Conservation (phyloP, 2,113 vertebrate species). For the Odobenus rosmarus region DNA sequence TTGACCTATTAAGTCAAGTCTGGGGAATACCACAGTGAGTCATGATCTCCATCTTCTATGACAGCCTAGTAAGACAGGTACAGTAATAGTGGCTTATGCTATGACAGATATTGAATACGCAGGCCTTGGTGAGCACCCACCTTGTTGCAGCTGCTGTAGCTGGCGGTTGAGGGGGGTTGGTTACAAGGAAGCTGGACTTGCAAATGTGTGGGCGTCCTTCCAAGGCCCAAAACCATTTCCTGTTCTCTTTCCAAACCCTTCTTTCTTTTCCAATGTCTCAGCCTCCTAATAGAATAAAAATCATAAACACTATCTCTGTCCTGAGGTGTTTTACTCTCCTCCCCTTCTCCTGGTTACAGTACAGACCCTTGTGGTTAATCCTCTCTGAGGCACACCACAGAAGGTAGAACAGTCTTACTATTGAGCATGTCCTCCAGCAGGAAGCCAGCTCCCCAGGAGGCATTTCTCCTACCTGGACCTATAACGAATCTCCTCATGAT, state of each 20-base stretch:
- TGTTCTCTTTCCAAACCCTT: background rate
- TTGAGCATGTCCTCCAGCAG: background rate
- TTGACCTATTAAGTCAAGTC: too few relatives aligned
- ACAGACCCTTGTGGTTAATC: too few relatives aligned
- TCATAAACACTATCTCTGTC: background rate
- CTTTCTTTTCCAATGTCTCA: background rate
- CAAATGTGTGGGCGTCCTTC: background rate
- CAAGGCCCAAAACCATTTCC: background rate
- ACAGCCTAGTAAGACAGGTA: background rate
- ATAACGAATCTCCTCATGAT: fast-evolving
- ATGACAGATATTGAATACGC: background rate
- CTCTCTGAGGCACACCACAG: background rate
- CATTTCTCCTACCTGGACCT: too few relatives aligned
- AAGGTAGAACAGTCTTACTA: background rate
- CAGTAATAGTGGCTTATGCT: background rate
- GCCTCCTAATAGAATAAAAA: background rate
- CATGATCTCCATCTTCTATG: too few relatives aligned
- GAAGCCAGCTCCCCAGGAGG: background rate
- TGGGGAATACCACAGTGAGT: background rate
- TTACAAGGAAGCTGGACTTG: background rate
- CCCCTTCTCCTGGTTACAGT: background rate
- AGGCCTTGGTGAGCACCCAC: background rate
- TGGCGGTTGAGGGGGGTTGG: background rate
- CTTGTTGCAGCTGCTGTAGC: fast-evolving
- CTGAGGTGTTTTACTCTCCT: background rate